phyloP scores from a whole-genome alignment of 2,113 vertebrate genomes.

The Seriola rivoliana region DNA sequence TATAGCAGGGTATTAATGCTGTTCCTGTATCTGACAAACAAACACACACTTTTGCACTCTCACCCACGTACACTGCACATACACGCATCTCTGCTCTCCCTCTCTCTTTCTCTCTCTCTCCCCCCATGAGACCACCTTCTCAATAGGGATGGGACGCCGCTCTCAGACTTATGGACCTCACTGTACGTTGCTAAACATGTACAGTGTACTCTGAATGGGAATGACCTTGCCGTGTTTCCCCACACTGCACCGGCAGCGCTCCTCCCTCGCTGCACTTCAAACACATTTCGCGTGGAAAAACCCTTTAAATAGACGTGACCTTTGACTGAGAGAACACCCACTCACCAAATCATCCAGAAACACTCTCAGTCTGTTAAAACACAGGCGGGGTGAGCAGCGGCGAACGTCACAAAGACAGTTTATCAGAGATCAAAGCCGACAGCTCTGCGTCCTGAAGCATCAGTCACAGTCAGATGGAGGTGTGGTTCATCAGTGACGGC shows the following conservation, averaged over 20 bases:
- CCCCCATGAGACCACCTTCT: too few relatives aligned
- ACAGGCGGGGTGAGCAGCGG: constrained; percentile 17
- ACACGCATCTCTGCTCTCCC: not conserved
- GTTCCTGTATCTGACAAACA: not conserved
- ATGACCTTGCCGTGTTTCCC: constrained; percentile 64
- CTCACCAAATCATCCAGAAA: constrained; percentile 51
- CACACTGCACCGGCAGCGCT: constrained; percentile 25
- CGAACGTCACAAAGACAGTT: not conserved
- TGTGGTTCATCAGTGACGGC: not conserved
- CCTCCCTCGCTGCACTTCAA: constrained; percentile 67
- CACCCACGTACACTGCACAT: not conserved
- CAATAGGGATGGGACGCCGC: too few relatives aligned
- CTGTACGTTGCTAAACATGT: constrained; percentile 18
- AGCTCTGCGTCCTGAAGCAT: constrained; percentile 4
- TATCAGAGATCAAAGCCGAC: not conserved
- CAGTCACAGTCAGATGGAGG: not conserved
- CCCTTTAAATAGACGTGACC: constrained; percentile 81
- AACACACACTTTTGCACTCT: not conserved
- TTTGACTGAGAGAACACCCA: constrained; percentile 71
- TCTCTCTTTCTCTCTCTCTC: not conserved
- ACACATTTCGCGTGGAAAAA: constrained; percentile 73
- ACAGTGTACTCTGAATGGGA: constrained; percentile 48
- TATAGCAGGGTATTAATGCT: not conserved
- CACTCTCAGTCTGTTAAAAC: constrained; percentile 53
- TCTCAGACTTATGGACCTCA: too few relatives aligned